These are phyloP conservation scores for Nannoperca australis DNA, from an alignment of 2,797 vertebrate species.

Conservation along the genomic window DNA sequence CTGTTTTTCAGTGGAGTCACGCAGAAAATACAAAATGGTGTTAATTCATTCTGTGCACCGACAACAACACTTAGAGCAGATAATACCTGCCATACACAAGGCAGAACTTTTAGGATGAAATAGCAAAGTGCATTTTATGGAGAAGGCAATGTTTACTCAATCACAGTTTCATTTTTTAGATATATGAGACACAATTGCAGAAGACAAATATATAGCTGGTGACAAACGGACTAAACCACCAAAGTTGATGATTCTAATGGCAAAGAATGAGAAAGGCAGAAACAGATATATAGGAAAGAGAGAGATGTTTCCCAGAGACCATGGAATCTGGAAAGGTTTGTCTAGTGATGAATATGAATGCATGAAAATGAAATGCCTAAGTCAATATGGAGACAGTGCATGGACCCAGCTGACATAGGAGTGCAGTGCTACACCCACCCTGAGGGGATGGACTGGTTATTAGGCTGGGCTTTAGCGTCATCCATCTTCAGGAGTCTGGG, in stretches of 20 bases:
- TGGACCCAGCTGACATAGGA: conserved; percentile 72
- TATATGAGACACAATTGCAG: conserved; percentile 2
- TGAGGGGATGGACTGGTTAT: conserved; percentile 77
- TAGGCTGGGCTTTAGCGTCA: conserved; percentile 73
- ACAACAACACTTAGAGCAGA: conserved; percentile 15
- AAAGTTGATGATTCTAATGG: conserved; percentile 36
- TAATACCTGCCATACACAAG: not conserved
- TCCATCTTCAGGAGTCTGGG: conserved; percentile 79
- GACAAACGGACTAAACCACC: conserved; percentile 11
- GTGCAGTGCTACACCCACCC: conserved; percentile 59
- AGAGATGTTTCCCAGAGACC: conserved; percentile 34
- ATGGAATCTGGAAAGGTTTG: conserved; percentile 29
- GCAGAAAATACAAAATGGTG: conserved; percentile 42
- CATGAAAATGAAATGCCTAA: conserved; percentile 78
- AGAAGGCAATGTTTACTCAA: conserved; percentile 33
- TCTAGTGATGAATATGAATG: conserved; percentile 71
- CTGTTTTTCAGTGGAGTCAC: conserved; percentile 19
- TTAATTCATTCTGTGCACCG: not conserved
- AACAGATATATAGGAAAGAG: conserved; percentile 4
- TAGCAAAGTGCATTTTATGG: not conserved
- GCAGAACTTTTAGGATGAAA: conserved; percentile 36
- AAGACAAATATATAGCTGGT: conserved; percentile 15
- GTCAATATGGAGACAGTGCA: conserved; percentile 75
- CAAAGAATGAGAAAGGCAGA: conserved; percentile 30
- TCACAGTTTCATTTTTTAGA: conserved; percentile 38